Evolutionary conservation across 1,140 invertebrate species (phyloP), one percentile per base, ranked within the genome.

Genomic region (Anoplophora glabripennis): DNA sequence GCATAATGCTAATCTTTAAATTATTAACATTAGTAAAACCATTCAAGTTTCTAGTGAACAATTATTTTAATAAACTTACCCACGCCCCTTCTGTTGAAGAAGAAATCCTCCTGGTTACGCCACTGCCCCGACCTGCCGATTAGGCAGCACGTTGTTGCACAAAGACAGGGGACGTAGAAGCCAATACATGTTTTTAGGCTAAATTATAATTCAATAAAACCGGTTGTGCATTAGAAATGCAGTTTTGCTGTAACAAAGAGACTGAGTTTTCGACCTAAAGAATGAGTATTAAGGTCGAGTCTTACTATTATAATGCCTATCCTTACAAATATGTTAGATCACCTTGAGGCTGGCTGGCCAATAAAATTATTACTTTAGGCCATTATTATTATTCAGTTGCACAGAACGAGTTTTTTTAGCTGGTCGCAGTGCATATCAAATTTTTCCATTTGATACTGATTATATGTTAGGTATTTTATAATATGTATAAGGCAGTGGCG

Each of bases 261-360:
- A 68, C 59, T 66, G 64, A 48, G 18, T 64, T 64, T 64, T 63
- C 64, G 61, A 66, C 64, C 59, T 59, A 63, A 68, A 68, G 64
- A 68, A 68, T 66, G 61, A 57, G 57, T 65, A 68, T 66, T 68
- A 66, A 68, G 66, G 66, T 66, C 66, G 64, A 60, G 61, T 63
- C 53, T 61, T 63, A 62, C 14, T 40, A 63, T 65, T 64, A 66
- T 63, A 63, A 63, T 53, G 59, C 66, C 64, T 63, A 65, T 69
- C 67, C 65, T 67, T 69, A 69, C 59, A 69, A 69, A 67, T 66
- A 68, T 69, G 67, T 69, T 66, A 65, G 64, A 69, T 69, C 67
- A 69, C 67, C 67, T 69, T 69, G 67, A 66, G 51, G 44, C 44
- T 36, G 42, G 62, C 57, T 57, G 66, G 55, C 61, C 66, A 62